Conservation (phyloP, 2,888 invertebrate genomes). For the Platycnemis pennipes region DNA sequence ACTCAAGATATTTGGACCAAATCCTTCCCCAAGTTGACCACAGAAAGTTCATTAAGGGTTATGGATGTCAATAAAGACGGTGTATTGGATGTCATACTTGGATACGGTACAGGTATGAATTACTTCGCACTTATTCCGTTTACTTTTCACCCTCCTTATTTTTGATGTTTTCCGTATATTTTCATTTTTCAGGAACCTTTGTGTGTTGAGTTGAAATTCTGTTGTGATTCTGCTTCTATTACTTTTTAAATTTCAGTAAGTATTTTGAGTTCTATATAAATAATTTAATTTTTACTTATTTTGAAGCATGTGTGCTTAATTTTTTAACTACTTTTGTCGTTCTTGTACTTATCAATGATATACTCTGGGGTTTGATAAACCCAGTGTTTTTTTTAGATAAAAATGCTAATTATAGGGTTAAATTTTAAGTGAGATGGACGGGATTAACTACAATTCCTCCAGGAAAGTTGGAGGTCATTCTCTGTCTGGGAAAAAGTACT, state of each 20-base stretch:
- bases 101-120: conserved; percentile 87
- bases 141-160: background rate
- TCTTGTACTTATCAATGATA: too few relatives aligned
- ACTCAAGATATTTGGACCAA: conserved; percentile 85
- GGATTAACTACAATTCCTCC: too few relatives aligned
- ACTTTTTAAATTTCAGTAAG: conserved; percentile 69
- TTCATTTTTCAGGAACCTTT: conserved; percentile 40
- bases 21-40: conserved; percentile 85
- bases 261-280: conserved; percentile 59
- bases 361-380: too few relatives aligned
- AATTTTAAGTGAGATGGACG: too few relatives aligned
- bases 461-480: too few relatives aligned
- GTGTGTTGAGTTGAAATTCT: conserved; percentile 56
- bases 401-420: too few relatives aligned
- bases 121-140: background rate
- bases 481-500: too few relatives aligned
- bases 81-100: conserved; percentile 86
- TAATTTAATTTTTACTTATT: background rate
- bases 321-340: too few relatives aligned
- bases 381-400: too few relatives aligned
- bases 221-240: conserved; percentile 34
- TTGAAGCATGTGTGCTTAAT: background rate
- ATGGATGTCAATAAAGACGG: conserved; percentile 88
- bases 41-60: conserved; percentile 87
- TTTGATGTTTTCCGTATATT: conserved; percentile 58